Evolutionary conservation across 1,140 invertebrate genomes (phyloP).

Genomic region (Arion vulgaris): DNA sequence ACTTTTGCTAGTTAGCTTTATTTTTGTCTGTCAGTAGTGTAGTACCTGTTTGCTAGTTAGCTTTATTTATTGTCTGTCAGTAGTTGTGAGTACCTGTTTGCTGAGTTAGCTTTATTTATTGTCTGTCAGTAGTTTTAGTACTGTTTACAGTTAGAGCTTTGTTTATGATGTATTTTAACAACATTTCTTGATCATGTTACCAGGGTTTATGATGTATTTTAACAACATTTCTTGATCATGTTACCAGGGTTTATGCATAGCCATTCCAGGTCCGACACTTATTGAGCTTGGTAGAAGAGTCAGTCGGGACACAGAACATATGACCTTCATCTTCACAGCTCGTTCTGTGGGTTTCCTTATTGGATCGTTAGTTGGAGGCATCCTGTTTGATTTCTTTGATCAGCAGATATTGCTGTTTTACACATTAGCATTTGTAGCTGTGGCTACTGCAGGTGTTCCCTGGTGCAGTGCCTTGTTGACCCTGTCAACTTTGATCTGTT

Average conservation of each 20-base stretch:
- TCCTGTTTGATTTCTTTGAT: slow-evolving; percentile 71
- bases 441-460: slow-evolving; percentile 64
- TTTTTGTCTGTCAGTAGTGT: no score
- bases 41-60: no score
- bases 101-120: no score
- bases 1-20: no score
- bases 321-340: slow-evolving; percentile 67
- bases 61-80: no score
- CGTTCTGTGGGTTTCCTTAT: slow-evolving; percentile 69
- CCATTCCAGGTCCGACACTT: slow-evolving; percentile 73
- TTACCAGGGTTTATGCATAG: slow-evolving; percentile 69
- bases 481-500: slow-evolving; percentile 64
- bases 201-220: no score
- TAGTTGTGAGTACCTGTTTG: no score
- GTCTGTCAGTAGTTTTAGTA: no score
- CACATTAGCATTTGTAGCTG: slow-evolving; percentile 57
- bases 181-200: neutral
- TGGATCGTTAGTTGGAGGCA: slow-evolving; percentile 65
- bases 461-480: slow-evolving; percentile 61
- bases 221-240: neutral
- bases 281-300: slow-evolving; percentile 67
- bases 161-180: no score
- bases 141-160: no score
- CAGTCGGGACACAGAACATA: slow-evolving; percentile 59
- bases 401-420: slow-evolving; percentile 63